Conservation (phyloP, 2,797 vertebrate species). For the Danionella dracula region DNA sequence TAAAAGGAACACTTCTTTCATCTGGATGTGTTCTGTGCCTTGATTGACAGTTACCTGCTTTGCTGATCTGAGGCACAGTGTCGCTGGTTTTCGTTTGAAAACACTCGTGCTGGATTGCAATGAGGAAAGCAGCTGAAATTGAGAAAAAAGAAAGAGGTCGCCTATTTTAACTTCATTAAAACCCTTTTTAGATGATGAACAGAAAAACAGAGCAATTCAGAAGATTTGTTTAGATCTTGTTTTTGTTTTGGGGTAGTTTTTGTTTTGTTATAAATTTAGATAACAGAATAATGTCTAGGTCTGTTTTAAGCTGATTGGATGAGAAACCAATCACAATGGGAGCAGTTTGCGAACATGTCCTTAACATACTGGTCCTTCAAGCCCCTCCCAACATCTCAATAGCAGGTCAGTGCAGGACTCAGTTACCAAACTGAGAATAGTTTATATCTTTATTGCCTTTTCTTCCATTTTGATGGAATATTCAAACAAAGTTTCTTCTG, state of each 20-base stretch:
- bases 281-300: neutral
- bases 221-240: neutral
- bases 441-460: too few relatives aligned
- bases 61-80: slow-evolving; percentile 13
- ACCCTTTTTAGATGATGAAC: neutral
- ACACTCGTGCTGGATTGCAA: neutral
- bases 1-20: slow-evolving; percentile 30
- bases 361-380: too few relatives aligned
- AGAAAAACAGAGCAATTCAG: neutral
- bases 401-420: too few relatives aligned
- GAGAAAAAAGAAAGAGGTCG: neutral
- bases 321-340: neutral
- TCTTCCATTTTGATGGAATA: too few relatives aligned
- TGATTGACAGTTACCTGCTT: slow-evolving; percentile 20
- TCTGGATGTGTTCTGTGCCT: slow-evolving; percentile 4
- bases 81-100: neutral
- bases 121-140: neutral
- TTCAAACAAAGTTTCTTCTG: too few relatives aligned
- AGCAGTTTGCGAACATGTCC: too few relatives aligned
- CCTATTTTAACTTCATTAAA: neutral
- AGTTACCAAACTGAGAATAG: too few relatives aligned
- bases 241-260: neutral
- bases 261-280: neutral
- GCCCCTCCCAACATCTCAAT: too few relatives aligned
- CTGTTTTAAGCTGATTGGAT: neutral